phyloP scores from a whole-genome alignment of 1,140 invertebrate genomes.

The Melanaphis sacchari region DNA sequence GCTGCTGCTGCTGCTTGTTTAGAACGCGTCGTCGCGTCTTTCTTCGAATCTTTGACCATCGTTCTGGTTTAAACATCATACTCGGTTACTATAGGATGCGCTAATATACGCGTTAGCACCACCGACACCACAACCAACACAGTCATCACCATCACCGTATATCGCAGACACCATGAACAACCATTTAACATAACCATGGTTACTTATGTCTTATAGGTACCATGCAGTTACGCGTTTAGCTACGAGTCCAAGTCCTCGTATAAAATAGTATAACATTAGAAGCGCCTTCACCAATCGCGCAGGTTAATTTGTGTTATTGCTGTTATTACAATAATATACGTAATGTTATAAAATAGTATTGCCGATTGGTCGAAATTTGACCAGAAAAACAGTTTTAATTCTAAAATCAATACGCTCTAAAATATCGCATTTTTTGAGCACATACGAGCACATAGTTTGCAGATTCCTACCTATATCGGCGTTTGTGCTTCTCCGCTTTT shows the following conservation, averaged over 20 bases:
- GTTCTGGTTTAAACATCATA: conserved; percentile 37
- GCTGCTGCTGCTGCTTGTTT: background rate
- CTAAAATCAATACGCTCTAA: too few species aligned
- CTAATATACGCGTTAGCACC: background rate
- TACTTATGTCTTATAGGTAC: background rate
- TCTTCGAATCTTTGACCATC: background rate
- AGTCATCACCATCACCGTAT: background rate
- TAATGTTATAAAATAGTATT: too few species aligned
- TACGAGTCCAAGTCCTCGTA: background rate
- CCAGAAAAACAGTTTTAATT: too few species aligned
- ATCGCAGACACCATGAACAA: background rate
- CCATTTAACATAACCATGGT: background rate
- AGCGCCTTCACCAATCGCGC: background rate
- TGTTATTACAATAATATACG: background rate
- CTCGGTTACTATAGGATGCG: background rate
- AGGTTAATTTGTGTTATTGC: background rate
- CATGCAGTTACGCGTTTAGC: background rate
- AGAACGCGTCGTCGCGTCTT: background rate
- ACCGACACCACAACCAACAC: background rate
- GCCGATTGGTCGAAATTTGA: too few species aligned
- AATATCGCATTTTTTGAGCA: too few species aligned
- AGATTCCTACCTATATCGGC: too few species aligned
- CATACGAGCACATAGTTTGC: too few species aligned
- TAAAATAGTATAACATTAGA: background rate
- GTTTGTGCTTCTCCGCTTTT: too few species aligned